These are phyloP conservation scores for Acropora yongei DNA, from an alignment of 64 coral and sea anemone species.

Conservation along the genomic window DNA sequence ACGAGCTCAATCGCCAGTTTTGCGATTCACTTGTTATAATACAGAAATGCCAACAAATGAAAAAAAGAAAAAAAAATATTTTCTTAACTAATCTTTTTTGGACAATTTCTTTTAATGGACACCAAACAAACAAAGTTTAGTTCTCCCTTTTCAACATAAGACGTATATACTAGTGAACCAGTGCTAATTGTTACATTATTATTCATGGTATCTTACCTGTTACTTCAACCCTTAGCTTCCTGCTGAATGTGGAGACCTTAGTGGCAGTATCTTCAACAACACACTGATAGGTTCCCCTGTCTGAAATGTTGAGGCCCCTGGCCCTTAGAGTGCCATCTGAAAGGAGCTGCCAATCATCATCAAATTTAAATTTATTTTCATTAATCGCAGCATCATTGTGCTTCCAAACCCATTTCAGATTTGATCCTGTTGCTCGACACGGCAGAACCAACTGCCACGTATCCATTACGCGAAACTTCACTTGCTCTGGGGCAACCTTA, in stretches of 20 bases:
- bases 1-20: too few relatives aligned
- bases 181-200: too few relatives aligned
- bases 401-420: background rate
- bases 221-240: conserved; percentile 59
- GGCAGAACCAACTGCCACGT: background rate
- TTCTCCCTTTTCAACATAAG: too few relatives aligned
- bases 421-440: background rate
- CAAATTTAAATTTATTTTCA: background rate
- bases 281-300: conserved; percentile 64
- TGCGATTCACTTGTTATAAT: too few relatives aligned
- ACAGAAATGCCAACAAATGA: too few relatives aligned
- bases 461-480: background rate
- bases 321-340: background rate
- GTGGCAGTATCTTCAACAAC: conserved; percentile 26
- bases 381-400: background rate
- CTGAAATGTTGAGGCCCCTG: background rate
- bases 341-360: background rate
- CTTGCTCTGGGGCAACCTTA: background rate
- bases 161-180: too few relatives aligned
- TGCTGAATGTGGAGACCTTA: conserved; percentile 2
- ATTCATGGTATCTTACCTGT: conserved; percentile 23
- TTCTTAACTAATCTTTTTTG: too few relatives aligned
- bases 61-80: too few relatives aligned
- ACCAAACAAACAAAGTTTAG: too few relatives aligned
- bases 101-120: too few relatives aligned